A percentile compares a stretch with the other conserved stretches of the same genome.
These are phyloP conservation scores for Molossus alvarezi DNA, from an alignment of 2,797 vertebrate species.

Conservation along the genomic window DNA sequence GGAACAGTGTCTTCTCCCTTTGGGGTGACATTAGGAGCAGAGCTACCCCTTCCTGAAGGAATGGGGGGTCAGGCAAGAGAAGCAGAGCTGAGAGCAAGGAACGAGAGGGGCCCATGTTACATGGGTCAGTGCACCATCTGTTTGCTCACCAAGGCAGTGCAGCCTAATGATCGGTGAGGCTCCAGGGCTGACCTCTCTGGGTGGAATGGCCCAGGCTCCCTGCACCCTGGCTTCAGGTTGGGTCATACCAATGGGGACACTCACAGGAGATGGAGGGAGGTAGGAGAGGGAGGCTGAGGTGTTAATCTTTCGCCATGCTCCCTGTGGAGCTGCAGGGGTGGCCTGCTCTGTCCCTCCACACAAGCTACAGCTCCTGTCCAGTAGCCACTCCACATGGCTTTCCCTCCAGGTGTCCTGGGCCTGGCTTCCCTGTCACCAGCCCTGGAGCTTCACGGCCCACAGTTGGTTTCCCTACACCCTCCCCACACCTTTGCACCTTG, in stretches of 20 bases:
- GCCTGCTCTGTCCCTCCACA: rapidly evolving
- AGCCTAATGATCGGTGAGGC: not conserved
- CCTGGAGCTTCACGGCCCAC: not conserved
- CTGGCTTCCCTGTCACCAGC: not conserved
- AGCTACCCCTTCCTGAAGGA: not conserved
- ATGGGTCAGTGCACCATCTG: not conserved
- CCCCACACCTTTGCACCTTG: not conserved
- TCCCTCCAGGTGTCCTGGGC: not conserved
- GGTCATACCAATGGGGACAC: rapidly evolving
- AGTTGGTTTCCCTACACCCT: not conserved
- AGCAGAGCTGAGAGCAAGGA: not conserved
- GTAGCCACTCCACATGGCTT: rapidly evolving
- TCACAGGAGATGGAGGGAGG: no score
- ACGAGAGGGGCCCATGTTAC: not conserved
- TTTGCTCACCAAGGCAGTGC: not conserved
- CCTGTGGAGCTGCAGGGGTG: not conserved
- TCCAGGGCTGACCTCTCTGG: not conserved
- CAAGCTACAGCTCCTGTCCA: not conserved
- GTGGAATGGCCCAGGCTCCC: not conserved
- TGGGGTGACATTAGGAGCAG: not conserved
- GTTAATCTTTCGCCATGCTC: not conserved
- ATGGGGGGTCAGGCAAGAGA: not conserved
- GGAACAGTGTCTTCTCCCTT: not conserved
- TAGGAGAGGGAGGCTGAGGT: not conserved
- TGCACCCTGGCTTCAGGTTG: not conserved